Conservation (phyloP, 2,797 vertebrate genomes). For the Rousettus madagascariensis region DNA sequence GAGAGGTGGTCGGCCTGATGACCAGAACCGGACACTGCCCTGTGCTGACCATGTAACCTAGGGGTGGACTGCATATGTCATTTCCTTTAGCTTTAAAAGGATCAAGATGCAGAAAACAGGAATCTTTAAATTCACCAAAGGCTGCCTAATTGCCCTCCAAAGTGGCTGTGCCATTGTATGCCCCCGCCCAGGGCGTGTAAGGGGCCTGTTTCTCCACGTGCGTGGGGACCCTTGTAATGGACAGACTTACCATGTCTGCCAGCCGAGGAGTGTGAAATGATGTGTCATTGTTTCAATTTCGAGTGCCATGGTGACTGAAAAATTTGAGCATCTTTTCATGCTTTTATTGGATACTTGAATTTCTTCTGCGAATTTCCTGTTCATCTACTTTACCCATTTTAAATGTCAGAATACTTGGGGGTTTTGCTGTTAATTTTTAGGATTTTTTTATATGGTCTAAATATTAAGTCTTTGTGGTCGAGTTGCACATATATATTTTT, state of each 20-base stretch:
- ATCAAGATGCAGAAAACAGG: background rate
- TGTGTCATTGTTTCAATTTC: background rate
- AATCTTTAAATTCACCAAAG: background rate
- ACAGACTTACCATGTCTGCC: accelerated
- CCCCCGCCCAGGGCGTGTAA: accelerated
- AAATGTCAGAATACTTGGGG: background rate
- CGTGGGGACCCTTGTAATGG: accelerated
- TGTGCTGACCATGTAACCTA: background rate
- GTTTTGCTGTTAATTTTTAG: background rate
- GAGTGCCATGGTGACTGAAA: background rate
- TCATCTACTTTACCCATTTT: background rate
- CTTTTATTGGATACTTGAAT: background rate
- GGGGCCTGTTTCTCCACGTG: background rate
- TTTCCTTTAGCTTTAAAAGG: background rate
- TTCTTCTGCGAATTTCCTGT: background rate
- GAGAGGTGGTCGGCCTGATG: accelerated
- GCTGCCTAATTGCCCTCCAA: accelerated
- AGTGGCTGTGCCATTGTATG: accelerated
- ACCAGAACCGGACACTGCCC: background rate
- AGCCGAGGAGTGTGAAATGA: accelerated
- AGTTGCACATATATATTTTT: background rate
- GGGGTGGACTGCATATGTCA: accelerated
- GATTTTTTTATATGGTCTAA: background rate
- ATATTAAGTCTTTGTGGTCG: background rate
- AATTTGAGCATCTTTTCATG: background rate